Evolutionary conservation across 1,140 invertebrate species (phyloP).

Genomic region (Dryas iulia): DNA sequence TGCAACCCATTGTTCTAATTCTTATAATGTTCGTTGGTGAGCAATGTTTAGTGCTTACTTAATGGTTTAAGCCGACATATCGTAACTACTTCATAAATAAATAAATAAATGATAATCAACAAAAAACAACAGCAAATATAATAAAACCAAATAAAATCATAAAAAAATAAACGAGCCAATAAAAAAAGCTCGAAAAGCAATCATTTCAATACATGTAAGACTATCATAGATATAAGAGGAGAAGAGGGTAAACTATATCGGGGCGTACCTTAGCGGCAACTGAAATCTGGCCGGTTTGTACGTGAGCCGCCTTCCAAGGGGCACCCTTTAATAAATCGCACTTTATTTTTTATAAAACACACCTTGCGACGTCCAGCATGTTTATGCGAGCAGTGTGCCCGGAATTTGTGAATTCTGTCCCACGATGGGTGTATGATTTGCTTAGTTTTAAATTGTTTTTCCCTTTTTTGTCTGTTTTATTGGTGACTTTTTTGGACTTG

Average conservation of each 20-base stretch:
- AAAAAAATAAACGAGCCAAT: background rate
- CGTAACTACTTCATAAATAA: no score
- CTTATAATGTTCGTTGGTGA: no score
- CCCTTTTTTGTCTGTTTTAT: background rate
- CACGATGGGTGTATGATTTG: slow-evolving; percentile 32
- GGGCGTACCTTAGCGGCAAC: slow-evolving; percentile 49
- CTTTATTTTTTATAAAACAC: slow-evolving; percentile 70
- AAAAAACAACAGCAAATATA: no score
- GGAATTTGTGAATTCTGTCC: slow-evolving; percentile 56
- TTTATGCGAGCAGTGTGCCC: slow-evolving; percentile 57
- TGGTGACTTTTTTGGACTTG: background rate
- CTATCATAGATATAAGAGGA: slow-evolving; percentile 41
- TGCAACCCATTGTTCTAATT: no score
- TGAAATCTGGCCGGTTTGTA: slow-evolving; percentile 62
- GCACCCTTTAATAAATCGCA: slow-evolving; percentile 66
- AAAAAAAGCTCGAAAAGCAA: background rate
- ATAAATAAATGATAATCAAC: no score
- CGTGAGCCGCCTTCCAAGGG: slow-evolving; percentile 49
- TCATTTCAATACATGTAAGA: background rate
- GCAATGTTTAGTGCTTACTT: no score
- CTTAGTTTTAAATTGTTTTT: slow-evolving; percentile 17
- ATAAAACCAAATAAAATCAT: background rate
- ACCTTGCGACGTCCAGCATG: slow-evolving; percentile 61
- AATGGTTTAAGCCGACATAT: no score
- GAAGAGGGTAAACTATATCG: slow-evolving; percentile 53